phyloP scores from a whole-genome alignment of 2,888 invertebrate species.

The Branchellion lobata region DNA sequence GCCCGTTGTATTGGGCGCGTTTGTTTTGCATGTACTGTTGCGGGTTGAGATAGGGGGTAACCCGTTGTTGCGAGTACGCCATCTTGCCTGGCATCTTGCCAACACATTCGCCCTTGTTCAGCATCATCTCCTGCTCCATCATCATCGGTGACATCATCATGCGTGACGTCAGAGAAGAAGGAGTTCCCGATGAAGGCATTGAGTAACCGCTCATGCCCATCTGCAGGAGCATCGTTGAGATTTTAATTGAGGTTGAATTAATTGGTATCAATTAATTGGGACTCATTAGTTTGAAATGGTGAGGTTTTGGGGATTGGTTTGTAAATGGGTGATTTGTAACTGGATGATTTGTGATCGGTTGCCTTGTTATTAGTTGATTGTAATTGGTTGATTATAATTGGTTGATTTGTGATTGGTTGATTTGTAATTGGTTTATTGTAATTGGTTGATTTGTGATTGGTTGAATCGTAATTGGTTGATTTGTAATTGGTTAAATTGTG shows the following conservation, averaged over 20 bases:
- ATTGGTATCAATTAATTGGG: too few relatives aligned
- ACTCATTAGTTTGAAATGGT: neutral
- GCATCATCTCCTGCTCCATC: constrained; percentile 34
- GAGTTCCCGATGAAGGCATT: neutral
- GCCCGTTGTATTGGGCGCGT: constrained; percentile 40
- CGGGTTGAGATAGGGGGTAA: constrained; percentile 43
- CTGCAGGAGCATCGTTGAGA: too few relatives aligned
- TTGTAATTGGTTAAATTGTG: too few relatives aligned
- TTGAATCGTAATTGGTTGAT: too few relatives aligned
- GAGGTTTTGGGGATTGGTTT: neutral
- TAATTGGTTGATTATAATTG: neutral
- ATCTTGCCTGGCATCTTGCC: constrained; percentile 36
- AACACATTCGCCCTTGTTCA: constrained; percentile 17
- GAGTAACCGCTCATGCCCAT: constrained; percentile 30
- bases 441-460: too few relatives aligned
- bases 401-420: too few relatives aligned
- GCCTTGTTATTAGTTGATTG: neutral
- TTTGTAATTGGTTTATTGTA: too few relatives aligned
- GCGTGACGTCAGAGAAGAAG: neutral
- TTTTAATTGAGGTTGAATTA: neutral
- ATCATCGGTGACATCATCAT: constrained; percentile 25
- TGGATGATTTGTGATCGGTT: neutral
- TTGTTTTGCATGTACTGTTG: constrained; percentile 47
- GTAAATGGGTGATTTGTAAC: neutral
- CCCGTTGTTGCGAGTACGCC: constrained; percentile 36